A percentile compares a stretch with the other conserved stretches of the same genome.
Evolutionary conservation across 2,113 vertebrate species (phyloP).

Genomic region (Beaufortia kweichowensis): DNA sequence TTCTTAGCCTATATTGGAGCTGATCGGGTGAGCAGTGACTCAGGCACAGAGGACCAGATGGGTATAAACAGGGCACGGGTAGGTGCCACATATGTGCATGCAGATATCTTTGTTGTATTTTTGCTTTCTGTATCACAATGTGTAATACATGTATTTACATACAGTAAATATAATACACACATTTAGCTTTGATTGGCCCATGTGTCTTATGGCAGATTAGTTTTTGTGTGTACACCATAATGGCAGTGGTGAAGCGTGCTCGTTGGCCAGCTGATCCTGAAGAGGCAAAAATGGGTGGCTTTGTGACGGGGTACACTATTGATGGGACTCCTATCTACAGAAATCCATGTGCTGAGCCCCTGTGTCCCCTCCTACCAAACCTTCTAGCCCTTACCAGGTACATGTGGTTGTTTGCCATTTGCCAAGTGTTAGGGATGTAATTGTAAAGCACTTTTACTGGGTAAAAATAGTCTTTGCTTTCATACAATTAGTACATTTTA

Average conservation of each 20-base stretch:
- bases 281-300: constrained; percentile 91
- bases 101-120: neutral
- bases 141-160: too few relatives aligned
- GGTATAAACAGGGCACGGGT: constrained; percentile 85
- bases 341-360: constrained; percentile 85
- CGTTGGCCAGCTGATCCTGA: constrained; percentile 86
- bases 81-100: constrained; percentile 55
- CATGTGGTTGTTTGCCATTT: too few relatives aligned
- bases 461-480: too few relatives aligned
- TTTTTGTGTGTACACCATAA: constrained; percentile 86
- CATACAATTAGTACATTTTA: too few relatives aligned
- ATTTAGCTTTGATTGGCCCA: neutral
- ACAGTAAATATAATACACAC: too few relatives aligned
- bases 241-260: constrained; percentile 89
- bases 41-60: constrained; percentile 75
- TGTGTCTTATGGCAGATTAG: constrained; percentile 77
- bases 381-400: constrained; percentile 91
- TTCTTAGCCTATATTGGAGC: constrained; percentile 88
- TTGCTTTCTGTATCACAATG: too few relatives aligned
- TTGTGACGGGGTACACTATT: constrained; percentile 80
- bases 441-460: too few relatives aligned
- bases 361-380: constrained; percentile 88
- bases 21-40: constrained; percentile 76
- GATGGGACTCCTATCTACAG: constrained; percentile 84
- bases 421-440: too few relatives aligned